These are phyloP conservation scores for Argyresthia goedartella DNA, from an alignment of 2,888 invertebrate genomes.

Conservation along the genomic window DNA sequence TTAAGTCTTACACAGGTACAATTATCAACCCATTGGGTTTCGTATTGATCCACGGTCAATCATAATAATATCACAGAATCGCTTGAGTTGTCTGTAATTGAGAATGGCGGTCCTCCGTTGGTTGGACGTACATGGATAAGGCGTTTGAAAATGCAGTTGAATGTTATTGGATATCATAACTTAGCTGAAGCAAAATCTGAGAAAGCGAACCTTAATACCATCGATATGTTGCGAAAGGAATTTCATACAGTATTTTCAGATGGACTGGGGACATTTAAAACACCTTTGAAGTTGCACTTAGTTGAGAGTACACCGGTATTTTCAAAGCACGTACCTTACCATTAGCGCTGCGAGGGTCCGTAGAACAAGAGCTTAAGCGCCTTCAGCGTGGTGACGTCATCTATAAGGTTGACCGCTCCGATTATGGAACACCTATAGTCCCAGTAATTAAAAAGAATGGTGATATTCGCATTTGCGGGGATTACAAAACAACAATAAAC, in stretches of 20 bases:
- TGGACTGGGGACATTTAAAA: background rate
- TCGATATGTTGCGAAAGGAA: background rate
- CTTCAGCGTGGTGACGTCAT: slow-evolving; percentile 16
- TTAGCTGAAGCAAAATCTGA: background rate
- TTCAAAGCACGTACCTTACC: background rate
- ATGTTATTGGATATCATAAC: background rate
- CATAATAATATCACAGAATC: background rate
- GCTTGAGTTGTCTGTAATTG: background rate
- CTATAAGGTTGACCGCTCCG: slow-evolving; percentile 17
- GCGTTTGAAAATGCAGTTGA: too few relatives aligned
- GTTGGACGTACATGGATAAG: background rate
- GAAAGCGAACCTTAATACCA: background rate
- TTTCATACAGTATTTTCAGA: slow-evolving; percentile 1
- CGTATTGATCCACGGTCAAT: background rate
- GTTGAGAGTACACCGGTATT: background rate
- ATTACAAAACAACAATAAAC: slow-evolving; percentile 10
- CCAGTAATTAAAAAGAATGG: slow-evolving; percentile 5
- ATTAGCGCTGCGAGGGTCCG: background rate
- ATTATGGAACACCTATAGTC: slow-evolving; percentile 16
- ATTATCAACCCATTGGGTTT: background rate
- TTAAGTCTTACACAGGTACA: background rate
- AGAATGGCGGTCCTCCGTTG: background rate
- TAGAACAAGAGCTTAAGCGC: slow-evolving; percentile 6
- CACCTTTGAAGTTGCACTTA: background rate
- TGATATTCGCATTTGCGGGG: background rate